Base-by-base conservation (phyloP, 2,113 vertebrate genomes). In the Chloropsis hardwickii region DNA sequence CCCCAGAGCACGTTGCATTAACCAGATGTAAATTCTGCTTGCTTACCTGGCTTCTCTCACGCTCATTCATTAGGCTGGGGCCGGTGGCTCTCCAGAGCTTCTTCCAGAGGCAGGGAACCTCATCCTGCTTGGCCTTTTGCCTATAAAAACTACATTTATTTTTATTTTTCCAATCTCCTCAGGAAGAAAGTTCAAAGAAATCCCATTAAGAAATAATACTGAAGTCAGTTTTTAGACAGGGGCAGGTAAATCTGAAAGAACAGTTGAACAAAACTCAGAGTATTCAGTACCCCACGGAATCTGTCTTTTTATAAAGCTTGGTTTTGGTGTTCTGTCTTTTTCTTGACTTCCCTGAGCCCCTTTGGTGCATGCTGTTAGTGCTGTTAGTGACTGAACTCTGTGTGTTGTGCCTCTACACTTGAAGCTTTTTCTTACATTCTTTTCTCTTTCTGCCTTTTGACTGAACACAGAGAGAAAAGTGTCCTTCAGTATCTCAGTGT, bases 401-500 rank as follows among this genome's bases (percentile, higher is more conserved):
- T 96, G 77, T 95, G 97, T 96, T 97, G 86, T 92, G 61, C 81
- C 94, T 97, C 95, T 89, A 29, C 47, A 58, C 95, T 95, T 97
- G 71, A 95, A 96, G 76, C 97, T 97, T 95, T 98, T 98, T 97
- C 97, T 97, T 95, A 97, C 53, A 72, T 97, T 98, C 97, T 98
- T 97, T 98, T 97, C 98, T 98, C 96, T 98, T 98, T 98, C 98
- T 98, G 35, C 98, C 97, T 98, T 97, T 97, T 80, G 89, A 97
- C 95, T 98, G 97, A 97, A 98, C 97, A 98, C 98, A 99, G 98
- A 99, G 98, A 98, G 98, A 99, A 98, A 99, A 99, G 98, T 98
- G 98, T 98, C 98, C 98, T 98, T 98, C 98, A 98, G 98, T 98
- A 98, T 98, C 98, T 98, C 98, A 98, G 94, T 99, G 84, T 98